A percentile compares a stretch with the other conserved stretches of the same genome.
Evolutionary conservation across 1,140 invertebrate species (phyloP).

Genomic region (Lanistes nyassanus): DNA sequence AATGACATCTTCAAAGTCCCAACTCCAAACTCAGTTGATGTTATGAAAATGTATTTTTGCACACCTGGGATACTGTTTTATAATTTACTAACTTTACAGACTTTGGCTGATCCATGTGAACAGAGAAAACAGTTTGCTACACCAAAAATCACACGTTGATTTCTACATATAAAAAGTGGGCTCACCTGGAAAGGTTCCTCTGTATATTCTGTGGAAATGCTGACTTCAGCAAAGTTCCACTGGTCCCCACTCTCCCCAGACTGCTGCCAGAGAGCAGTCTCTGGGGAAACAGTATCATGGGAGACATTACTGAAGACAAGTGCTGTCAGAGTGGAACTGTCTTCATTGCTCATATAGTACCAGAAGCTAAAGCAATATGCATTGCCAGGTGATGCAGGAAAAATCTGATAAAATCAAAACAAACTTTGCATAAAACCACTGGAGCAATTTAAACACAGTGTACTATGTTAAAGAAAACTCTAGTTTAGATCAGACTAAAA

Average conservation of each 20-base stretch:
- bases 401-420: no score
- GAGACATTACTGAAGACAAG: constrained; percentile 44
- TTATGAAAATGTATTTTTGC: no score
- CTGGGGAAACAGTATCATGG: constrained; percentile 36
- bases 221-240: constrained; percentile 51
- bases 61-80: no score
- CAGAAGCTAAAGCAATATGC: constrained; percentile 52
- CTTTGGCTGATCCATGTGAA: no score
- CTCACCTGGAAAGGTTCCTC: constrained; percentile 50
- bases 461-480: constrained; percentile 5
- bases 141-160: neutral
- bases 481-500: neutral
- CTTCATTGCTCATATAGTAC: constrained; percentile 62
- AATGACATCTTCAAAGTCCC: no score
- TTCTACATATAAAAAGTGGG: neutral
- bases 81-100: no score
- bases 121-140: neutral
- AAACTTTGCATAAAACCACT: neutral
- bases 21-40: no score
- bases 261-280: constrained; percentile 49
- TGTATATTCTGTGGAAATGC: constrained; percentile 48
- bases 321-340: constrained; percentile 44
- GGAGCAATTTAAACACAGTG: constrained; percentile 39
- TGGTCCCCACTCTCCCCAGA: constrained; percentile 36
- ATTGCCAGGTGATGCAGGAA: constrained; percentile 3